phyloP scores from a whole-genome alignment of 2,797 vertebrate species.

The Rhinophrynus dorsalis region DNA sequence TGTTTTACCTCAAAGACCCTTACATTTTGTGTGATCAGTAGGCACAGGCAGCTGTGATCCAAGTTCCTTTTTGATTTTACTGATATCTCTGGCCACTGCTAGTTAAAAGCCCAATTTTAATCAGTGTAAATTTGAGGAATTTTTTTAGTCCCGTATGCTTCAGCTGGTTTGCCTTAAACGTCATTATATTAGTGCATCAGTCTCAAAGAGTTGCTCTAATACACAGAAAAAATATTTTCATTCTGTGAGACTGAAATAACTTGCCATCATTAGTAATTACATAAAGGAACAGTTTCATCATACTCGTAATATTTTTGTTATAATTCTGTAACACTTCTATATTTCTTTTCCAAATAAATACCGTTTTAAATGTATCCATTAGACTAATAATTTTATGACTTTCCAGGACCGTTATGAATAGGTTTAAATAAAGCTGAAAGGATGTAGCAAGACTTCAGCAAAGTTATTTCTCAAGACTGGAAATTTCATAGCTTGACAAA shows the following conservation, averaged over 20 bases:
- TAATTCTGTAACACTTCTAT: constrained; percentile 20
- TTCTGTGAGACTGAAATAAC: neutral
- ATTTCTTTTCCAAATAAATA: constrained; percentile 15
- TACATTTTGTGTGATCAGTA: no score
- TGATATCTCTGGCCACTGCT: no score
- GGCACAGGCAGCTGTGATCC: no score
- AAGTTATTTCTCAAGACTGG: constrained; percentile 39
- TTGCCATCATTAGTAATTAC: neutral
- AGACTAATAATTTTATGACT: constrained; percentile 25
- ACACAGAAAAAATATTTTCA: no score
- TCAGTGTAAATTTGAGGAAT: no score
- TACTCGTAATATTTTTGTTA: constrained; percentile 31
- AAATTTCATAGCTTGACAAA: constrained; percentile 46
- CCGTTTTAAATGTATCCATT: constrained; percentile 35
- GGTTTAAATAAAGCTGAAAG: constrained; percentile 44
- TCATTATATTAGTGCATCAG: no score
- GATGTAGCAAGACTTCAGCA: constrained; percentile 20
- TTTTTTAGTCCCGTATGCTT: no score
- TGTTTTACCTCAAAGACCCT: no score
- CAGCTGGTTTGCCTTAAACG: no score
- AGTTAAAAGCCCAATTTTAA: no score
- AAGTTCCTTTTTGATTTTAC: no score
- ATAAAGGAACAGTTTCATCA: neutral
- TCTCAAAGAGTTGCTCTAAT: no score
- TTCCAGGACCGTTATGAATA: constrained; percentile 44